phyloP scores from a whole-genome alignment of 2,888 invertebrate species.

The Euproctis similis region DNA sequence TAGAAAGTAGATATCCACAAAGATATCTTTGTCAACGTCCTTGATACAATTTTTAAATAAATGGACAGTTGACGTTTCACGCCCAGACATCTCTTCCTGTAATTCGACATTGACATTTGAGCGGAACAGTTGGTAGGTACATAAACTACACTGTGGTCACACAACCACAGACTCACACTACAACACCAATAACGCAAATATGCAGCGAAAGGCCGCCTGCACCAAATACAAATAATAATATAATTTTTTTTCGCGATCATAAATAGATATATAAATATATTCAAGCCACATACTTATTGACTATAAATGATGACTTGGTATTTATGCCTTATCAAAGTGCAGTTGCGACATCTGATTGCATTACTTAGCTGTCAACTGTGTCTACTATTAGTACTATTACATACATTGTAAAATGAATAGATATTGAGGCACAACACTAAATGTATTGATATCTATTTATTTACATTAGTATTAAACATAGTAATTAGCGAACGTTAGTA shows the following conservation, averaged over 20 bases:
- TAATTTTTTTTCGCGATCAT: no score
- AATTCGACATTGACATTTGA: conserved; percentile 67
- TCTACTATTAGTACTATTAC: no score
- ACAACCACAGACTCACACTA: no score
- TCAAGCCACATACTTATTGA: no score
- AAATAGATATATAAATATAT: no score
- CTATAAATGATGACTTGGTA: no score
- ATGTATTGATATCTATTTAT: conserved; percentile 17
- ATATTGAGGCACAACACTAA: conserved; percentile 10
- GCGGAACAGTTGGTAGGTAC: conserved; percentile 26
- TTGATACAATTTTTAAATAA: conserved; percentile 44
- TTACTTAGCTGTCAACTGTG: no score
- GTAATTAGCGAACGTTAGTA: conserved; percentile 52
- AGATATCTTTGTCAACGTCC: conserved; percentile 35
- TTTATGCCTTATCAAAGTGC: no score
- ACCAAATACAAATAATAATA: conserved; percentile 19
- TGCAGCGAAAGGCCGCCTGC: conserved; percentile 28
- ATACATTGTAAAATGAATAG: no score
- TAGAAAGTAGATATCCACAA: conserved; percentile 7
- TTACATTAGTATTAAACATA: conserved; percentile 35
- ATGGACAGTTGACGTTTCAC: conserved; percentile 29
- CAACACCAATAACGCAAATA: no score
- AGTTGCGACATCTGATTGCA: no score
- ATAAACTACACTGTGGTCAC: conserved; percentile 15
- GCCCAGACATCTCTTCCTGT: conserved; percentile 55